Base-by-base conservation (phyloP, 2,888 invertebrate species). In the Reticulitermes lucifugus region DNA sequence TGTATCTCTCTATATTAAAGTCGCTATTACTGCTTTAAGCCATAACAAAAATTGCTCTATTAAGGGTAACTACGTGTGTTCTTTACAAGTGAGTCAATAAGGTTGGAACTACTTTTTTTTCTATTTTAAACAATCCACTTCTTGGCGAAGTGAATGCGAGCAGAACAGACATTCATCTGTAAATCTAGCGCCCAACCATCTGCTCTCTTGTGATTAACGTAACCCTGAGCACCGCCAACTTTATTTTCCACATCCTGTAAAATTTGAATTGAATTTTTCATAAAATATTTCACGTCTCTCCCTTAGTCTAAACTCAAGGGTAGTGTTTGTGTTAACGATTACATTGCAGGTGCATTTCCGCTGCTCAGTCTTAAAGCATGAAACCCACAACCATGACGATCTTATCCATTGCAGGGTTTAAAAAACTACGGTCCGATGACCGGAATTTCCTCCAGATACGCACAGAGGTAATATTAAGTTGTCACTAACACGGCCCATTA, bases 171-270 rank as follows among this genome's bases (percentile, higher is more conserved):
- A 4, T 1, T 35, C 35, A 7, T 60, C 4, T 60, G 18, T 1
- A 46, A 9, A 6, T 46, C 4, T 46, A 12, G 46, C 18, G 60
- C 60, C 60, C 21, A 1, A 21, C 60, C 21, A 22, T 77, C 22
- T 43, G 25, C 77, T 22, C 77, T 46, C 51, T 77, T 46, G 51
- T 46, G 43, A 77, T 77, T 77, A 77, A 77, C 43, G 9, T 77
- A 43, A 46, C 77, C 35, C 77, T 18, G 14, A 25, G 77, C n/a
- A 77, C 77, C 77, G 77, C 43, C 43, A 77, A 77, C 46, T 22
- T 46, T 77, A 46, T 43, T 22, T 46, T 77, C n/a, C 77, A 25
- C 77, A n/a, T 14, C 51, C 43, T 77, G 77, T 77, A 77, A 43
- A 43, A 77, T n/a, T 77, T 60, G 46, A 43, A 43, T 1, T 43